Evolutionary conservation across 2,888 invertebrate species (phyloP), one percentile per base, ranked within the genome.

Genomic region (Cancer borealis): DNA sequence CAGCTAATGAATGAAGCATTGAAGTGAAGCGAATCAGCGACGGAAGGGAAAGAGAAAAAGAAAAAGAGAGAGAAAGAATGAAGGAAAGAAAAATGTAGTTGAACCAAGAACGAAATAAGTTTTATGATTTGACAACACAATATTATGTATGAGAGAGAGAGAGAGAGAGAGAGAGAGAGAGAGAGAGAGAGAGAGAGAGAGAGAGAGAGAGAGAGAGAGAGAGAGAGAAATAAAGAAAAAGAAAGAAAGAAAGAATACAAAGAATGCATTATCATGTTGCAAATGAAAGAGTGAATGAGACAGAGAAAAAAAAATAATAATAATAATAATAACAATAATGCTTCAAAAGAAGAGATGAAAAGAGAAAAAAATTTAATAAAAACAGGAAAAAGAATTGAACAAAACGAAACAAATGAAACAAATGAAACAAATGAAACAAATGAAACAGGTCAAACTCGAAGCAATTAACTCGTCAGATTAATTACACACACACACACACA

Each of bases 151-250:
- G 49, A 49, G 49, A 49, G 49, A 49, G 49, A 49, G 49, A 49
- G 49, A 49, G 49, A 49, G 49, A 49, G 87, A 87, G 87, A 87
- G 87, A 87, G 26, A 87, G 26, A 87, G 26, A 26, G 87, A 87
- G 87, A 87, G 87, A 87, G 87, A 87, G 26, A 87, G 26, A 87
- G 26, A 26, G 87, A 87, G 87, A 87, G 87, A 87, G 87, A 87
- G 87, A 87, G 87, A 87, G 87, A 87, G 26, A 87, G 87, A 87
- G 87, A 87, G 73, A 39, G 39, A 39, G 39, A 39, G 39, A 39
- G 39, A 39, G 39, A 39, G 39, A 39, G 39, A 39, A 12, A 54
- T 10, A 54, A 12, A 14, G 17, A 54, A 54, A 54, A 54, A 54
- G 12, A 54, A 12, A 54, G 12, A 54, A 54, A 54, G 17, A 12